Conservation (phyloP, 2,113 vertebrate species). For the Rhombomys opimus region DNA sequence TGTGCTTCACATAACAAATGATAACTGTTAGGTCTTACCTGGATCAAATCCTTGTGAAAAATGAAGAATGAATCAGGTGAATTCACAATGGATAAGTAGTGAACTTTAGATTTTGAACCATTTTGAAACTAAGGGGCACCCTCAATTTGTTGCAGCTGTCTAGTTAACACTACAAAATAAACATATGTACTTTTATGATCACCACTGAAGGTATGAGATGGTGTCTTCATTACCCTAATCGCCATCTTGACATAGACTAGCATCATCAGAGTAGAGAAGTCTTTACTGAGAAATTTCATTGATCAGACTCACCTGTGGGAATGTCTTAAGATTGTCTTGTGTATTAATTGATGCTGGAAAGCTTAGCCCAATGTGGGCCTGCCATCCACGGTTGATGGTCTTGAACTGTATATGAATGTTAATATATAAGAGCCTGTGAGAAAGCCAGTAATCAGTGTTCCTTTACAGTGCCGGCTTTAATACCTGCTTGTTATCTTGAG, state of each 20-base stretch:
- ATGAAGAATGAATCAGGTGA: not conserved
- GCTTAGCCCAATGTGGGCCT: not conserved
- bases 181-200: not conserved
- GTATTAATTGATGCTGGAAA: not conserved
- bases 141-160: not conserved
- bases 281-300: not conserved
- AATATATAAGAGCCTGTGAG: not conserved
- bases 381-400: not conserved
- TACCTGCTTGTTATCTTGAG: not conserved
- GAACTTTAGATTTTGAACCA: not conserved
- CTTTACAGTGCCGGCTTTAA: not conserved
- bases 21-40: not conserved
- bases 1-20: not conserved
- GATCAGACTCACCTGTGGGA: not conserved
- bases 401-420: not conserved
- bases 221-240: not conserved
- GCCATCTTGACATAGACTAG: not conserved
- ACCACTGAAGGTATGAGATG: not conserved
- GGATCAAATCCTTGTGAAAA: not conserved
- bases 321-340: not conserved
- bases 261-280: not conserved
- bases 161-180: not conserved
- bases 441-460: not conserved
- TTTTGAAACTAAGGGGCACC: not conserved
- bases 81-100: not conserved